These are phyloP conservation scores for Zonotrichia leucophrys DNA, from an alignment of 2,113 vertebrate genomes.

Conservation along the genomic window DNA sequence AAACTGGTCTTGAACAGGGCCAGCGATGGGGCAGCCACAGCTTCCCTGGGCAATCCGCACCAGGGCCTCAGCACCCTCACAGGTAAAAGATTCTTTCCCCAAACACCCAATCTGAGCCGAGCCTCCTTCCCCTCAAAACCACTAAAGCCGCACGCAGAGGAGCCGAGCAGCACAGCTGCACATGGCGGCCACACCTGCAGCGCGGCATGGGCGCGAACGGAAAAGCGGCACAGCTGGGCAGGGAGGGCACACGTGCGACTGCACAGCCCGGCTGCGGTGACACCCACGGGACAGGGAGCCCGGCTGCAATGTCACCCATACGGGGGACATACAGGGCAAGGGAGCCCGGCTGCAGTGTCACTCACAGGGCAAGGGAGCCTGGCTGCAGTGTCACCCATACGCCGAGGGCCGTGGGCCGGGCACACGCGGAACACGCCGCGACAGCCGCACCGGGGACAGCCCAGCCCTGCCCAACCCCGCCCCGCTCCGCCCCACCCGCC, in stretches of 20 bases:
- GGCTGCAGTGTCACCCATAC: too few relatives aligned
- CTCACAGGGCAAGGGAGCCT: too few relatives aligned
- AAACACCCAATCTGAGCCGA: neutral
- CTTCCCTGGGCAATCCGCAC: neutral
- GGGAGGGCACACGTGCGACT: neutral
- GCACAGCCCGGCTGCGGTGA: too few relatives aligned
- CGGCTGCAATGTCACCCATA: too few relatives aligned
- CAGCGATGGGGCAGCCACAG: neutral
- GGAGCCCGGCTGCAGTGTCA: neutral
- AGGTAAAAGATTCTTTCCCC: neutral
- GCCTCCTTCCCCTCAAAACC: neutral
- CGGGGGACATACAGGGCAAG: too few relatives aligned
- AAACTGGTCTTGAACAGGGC: neutral
- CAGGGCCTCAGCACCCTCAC: neutral
- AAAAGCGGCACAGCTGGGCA: neutral
- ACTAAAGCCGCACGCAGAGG: accelerated
- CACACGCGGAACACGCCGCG: neutral
- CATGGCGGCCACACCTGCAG: neutral
- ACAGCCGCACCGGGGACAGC: neutral
- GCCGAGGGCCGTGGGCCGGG: neutral
- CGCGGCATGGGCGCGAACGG: accelerated
- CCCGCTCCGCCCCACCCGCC: neutral
- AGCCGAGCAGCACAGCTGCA: neutral
- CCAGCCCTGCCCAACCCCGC: neutral
- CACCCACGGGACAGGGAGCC: neutral